Evolutionary conservation across 2,113 vertebrate species (phyloP).

Genomic region (Cichladusa arquata): DNA sequence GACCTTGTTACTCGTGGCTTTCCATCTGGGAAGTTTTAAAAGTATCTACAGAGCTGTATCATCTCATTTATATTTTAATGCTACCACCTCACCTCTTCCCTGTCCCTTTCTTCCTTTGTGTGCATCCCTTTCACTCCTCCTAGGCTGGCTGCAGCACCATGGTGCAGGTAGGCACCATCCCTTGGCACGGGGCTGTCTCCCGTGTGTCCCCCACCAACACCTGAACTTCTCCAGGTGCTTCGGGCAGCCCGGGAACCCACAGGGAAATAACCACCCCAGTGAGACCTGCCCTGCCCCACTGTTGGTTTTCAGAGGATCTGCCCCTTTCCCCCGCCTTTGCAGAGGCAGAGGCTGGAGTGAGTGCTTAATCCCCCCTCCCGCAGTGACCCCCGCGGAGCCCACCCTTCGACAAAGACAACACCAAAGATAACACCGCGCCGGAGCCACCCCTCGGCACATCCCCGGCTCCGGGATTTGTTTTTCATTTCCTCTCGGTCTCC

Average conservation of each 20-base stretch:
- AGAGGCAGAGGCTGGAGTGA: background rate
- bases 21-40: background rate
- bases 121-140: background rate
- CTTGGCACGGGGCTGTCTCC: fast-evolving
- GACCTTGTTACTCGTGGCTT: conserved; percentile 11
- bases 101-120: background rate
- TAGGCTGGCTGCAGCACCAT: background rate
- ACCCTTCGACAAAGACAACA: background rate
- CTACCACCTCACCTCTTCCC: background rate
- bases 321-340: background rate
- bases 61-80: background rate
- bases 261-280: background rate
- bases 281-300: background rate
- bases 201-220: background rate
- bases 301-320: background rate
- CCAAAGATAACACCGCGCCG: fast-evolving
- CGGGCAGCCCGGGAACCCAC: fast-evolving
- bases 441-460: background rate
- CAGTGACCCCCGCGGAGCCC: fast-evolving
- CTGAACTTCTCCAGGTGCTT: background rate
- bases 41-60: background rate
- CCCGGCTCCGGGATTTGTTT: background rate
- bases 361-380: background rate
- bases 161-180: background rate
- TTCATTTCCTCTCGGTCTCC: conserved; percentile 58